A percentile compares a stretch with the other conserved stretches of the same genome.
Conservation (phyloP, 2,888 invertebrate species). For the Chymomyza fuscimana region DNA sequence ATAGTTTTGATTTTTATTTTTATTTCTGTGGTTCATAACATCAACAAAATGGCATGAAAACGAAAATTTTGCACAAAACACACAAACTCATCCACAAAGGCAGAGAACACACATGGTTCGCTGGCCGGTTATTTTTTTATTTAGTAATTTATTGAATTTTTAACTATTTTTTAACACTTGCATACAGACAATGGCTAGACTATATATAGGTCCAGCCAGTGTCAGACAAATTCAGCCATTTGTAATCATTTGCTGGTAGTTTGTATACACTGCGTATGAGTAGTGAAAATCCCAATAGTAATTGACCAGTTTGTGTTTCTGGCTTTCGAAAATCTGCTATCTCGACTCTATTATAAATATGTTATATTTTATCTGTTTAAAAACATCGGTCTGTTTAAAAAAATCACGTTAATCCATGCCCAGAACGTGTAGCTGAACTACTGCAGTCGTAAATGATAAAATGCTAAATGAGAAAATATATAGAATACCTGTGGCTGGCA, state of each 20-base stretch:
- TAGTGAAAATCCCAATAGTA: not conserved
- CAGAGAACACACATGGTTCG: not conserved
- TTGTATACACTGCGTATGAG: not conserved
- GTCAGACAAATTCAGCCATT: not conserved
- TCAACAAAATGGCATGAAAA: conserved; percentile 15
- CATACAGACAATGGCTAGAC: conserved; percentile 7
- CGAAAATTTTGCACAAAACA: conserved; percentile 11
- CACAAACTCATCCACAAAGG: conserved; percentile 1
- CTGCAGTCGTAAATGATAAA: too few species aligned
- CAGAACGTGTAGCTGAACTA: too few species aligned
- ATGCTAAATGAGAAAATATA: too few species aligned
- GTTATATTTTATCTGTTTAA: too few species aligned
- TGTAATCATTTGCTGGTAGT: not conserved
- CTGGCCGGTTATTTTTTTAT: conserved; percentile 39
- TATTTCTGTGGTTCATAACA: not conserved
- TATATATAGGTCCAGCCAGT: not conserved
- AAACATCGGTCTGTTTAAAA: too few species aligned
- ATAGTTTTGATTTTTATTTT: too few species aligned
- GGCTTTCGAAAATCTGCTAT: too few species aligned
- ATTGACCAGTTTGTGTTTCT: not conserved
- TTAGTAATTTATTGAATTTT: conserved; percentile 65
- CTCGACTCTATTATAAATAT: too few species aligned
- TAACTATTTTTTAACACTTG: conserved; percentile 45
- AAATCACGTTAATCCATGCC: too few species aligned
- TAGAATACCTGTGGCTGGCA: too few species aligned